Base-by-base conservation (phyloP, 2,888 invertebrate species). In the Acanthoscelides obtectus region DNA sequence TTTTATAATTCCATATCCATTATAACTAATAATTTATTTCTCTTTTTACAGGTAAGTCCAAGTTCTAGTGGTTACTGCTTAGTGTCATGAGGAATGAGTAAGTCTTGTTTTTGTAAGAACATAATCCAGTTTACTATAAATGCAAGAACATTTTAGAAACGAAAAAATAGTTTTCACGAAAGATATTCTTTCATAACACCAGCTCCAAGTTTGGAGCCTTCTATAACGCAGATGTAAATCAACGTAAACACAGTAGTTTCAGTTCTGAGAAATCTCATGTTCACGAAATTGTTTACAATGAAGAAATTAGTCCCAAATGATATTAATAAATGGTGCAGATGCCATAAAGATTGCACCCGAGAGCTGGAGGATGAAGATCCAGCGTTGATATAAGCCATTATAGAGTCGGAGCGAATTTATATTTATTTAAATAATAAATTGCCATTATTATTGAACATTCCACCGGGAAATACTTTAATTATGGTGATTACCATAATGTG, bases 401-500 rank as follows among this genome's bases (percentile, higher is more conserved):
- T 45, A 45, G 17, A 45, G 45, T 45, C 45, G 45, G 45, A 45
- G 45, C 45, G 45, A 45, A 69, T 66, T 22, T 65, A 64, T 64
- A 19, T 69, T 66, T 66, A 45, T 66, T 45, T 27, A 63, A 70
- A 66, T 70, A 63, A 69, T 70, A 66, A 45, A 45, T 45, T 70
- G 19, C 45, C 45, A 25, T 21, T 12, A 69, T 69, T 72, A 72
- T 72, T 72, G 45, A 66, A 70, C 68, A 72, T 72, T 72, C 70
- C 70, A 64, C 64, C 67, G 12, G 70, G 67, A 72, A 72, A 69
- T 72, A 72, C 69, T 67, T 67, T 67, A 72, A 72, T 72, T 72
- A 72, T 67, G 64, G 65, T 69, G 27, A 72, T 72, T 72, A 72
- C 63, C 69, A 72, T 72, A 72, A 72, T 72, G 72, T 69, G 69